phyloP scores from a whole-genome alignment of 2,797 vertebrate species.

The Furcifer pardalis region DNA sequence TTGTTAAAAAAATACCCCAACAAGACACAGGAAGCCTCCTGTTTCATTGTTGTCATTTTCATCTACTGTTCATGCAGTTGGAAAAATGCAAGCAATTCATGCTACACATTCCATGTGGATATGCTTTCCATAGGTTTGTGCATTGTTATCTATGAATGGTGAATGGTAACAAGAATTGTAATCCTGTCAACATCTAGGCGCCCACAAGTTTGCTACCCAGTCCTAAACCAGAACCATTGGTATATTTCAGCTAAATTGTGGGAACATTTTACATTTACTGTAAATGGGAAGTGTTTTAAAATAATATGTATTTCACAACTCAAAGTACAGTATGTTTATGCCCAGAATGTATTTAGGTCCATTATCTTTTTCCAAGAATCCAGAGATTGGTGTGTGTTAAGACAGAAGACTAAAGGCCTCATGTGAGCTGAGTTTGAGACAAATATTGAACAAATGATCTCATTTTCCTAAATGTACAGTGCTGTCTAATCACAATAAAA shows the following conservation, averaged over 20 bases:
- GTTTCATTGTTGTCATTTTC: background rate
- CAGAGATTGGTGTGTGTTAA: background rate
- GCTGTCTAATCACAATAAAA: slow-evolving; percentile 65
- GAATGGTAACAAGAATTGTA: no score
- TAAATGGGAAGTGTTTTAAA: background rate
- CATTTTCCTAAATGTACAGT: slow-evolving; percentile 48
- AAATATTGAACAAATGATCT: slow-evolving; percentile 64
- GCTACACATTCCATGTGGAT: no score
- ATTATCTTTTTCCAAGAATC: background rate
- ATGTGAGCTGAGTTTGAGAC: slow-evolving; percentile 56
- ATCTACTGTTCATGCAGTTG: no score
- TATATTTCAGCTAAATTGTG: background rate
- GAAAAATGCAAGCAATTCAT: no score
- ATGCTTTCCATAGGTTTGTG: no score
- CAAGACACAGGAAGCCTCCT: background rate
- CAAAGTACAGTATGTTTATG: background rate
- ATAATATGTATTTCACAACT: background rate
- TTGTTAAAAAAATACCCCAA: no score
- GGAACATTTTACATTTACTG: background rate
- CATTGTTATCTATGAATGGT: no score
- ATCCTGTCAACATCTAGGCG: background rate
- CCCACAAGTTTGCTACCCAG: background rate
- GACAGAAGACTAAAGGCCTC: background rate
- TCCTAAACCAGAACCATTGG: background rate
- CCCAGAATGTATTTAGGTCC: background rate